These are phyloP conservation scores for Paramisgurnus dabryanus DNA, from an alignment of 2,113 vertebrate genomes.

Conservation along the genomic window DNA sequence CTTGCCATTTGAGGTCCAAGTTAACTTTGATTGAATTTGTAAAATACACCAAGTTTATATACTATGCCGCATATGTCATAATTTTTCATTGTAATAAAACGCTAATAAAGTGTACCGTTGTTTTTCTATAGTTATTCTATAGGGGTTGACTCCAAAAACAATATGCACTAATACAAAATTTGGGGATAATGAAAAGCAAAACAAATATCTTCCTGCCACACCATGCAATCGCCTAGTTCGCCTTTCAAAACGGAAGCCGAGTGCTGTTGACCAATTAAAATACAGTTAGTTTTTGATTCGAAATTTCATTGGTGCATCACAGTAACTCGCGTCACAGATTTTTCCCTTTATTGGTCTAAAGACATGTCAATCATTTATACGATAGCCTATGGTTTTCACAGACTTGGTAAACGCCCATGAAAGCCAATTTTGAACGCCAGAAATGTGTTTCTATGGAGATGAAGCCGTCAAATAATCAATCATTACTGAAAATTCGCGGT, in stretches of 20 bases:
- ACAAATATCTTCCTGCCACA: not conserved
- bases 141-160: not conserved
- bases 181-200: not conserved
- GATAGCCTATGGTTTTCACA: not conserved
- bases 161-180: not conserved
- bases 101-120: not conserved
- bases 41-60: not conserved
- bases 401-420: not conserved
- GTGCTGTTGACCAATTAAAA: conserved; percentile 34
- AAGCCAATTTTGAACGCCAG: not conserved
- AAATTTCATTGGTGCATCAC: conserved; percentile 9
- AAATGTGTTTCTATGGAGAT: conserved; percentile 50
- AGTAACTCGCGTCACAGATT: not conserved
- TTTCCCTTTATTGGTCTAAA: not conserved
- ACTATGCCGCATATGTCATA: not conserved
- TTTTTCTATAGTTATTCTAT: not conserved
- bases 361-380: not conserved
- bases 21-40: not conserved
- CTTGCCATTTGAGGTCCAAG: conserved; percentile 32
- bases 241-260: conserved; percentile 43
- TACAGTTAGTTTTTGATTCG: not conserved
- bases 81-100: not conserved
- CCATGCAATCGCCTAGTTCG: not conserved
- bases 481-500: conserved; percentile 7
- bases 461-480: not conserved